phyloP scores from a whole-genome alignment of 1,140 invertebrate species.

The Chrysomallon squamiferum region DNA sequence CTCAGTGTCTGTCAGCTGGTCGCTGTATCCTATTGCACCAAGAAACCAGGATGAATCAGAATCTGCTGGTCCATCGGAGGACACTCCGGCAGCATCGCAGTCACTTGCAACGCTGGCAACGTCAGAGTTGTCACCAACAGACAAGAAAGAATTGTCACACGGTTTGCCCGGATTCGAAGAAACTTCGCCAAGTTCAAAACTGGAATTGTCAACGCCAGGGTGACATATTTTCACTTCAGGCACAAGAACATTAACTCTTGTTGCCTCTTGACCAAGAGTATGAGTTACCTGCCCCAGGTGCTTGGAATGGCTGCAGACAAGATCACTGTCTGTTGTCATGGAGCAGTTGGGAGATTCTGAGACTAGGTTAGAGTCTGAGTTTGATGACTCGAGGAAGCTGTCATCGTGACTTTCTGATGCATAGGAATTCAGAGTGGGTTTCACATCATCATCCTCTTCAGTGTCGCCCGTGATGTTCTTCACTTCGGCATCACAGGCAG shows the following conservation, averaged over 20 bases:
- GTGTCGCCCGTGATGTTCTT: conserved; percentile 47
- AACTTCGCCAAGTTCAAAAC: conserved; percentile 36
- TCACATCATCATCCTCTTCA: conserved; percentile 43
- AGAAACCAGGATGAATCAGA: neutral
- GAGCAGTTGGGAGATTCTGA: conserved; percentile 10
- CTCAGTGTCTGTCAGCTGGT: neutral
- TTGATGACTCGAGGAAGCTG: conserved; percentile 7
- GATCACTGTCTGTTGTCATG: conserved; percentile 3
- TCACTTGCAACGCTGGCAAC: too few species aligned
- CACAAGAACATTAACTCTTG: conserved; percentile 7
- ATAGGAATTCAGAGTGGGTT: conserved; percentile 29
- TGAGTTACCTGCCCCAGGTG: neutral
- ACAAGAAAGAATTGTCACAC: too few species aligned
- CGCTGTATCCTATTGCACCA: neutral
- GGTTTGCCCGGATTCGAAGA: neutral
- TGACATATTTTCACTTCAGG: conserved; percentile 13
- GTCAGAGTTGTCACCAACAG: too few species aligned
- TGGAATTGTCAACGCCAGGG: conserved; percentile 40
- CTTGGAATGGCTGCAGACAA: conserved; percentile 7
- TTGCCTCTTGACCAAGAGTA: conserved; percentile 2
- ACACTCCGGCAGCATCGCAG: neutral
- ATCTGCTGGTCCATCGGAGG: neutral
- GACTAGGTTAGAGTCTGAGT: conserved; percentile 13
- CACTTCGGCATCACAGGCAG: conserved; percentile 50
- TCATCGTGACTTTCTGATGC: conserved; percentile 27